A percentile compares a stretch with the other conserved stretches of the same genome.
phyloP scores from a whole-genome alignment of 2,113 vertebrate genomes.

The Xenopus tropicalis region UCB_Xtro_10.0 CM004451.2:70159001-70159500 shows the following conservation, averaged over 20 bases:
- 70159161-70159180: slow-evolving; percentile 81
- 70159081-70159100: slow-evolving; percentile 70
- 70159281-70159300: slow-evolving; percentile 48
- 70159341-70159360: slow-evolving; percentile 13
- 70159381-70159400: too few species aligned
- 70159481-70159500: too few species aligned
- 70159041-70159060: slow-evolving; percentile 10
- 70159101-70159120: slow-evolving; percentile 67
- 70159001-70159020: too few species aligned
- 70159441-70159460: too few species aligned
- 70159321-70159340: slow-evolving; percentile 33
- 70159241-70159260: slow-evolving; percentile 53
- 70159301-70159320: slow-evolving; percentile 49
- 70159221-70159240: slow-evolving; percentile 72
- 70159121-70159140: slow-evolving; percentile 68
- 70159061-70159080: slow-evolving; percentile 55
- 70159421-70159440: too few species aligned
- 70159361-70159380: too few species aligned
- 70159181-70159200: slow-evolving; percentile 77
- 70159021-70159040: slow-evolving; percentile 49
- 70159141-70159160: slow-evolving; percentile 75
- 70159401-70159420: too few species aligned
- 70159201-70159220: slow-evolving; percentile 55
- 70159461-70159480: too few species aligned
- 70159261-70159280: slow-evolving; percentile 47